Percentiles rank a stretch among this genome's conserved stretches.
Conservation (phyloP, 2,888 invertebrate species). For the Andrena trimmerana region DNA sequence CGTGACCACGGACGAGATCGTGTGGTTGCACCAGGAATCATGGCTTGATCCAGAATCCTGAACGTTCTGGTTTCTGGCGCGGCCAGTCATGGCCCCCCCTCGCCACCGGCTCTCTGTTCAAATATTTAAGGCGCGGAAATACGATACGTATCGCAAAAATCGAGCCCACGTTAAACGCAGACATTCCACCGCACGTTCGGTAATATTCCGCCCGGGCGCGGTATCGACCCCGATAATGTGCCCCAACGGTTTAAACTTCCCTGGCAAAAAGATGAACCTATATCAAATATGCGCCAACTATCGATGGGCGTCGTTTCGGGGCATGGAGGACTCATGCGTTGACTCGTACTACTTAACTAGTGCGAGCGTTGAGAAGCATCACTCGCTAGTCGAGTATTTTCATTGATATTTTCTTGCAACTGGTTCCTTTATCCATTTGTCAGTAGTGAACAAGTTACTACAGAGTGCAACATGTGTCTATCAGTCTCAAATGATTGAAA, state of each 20-base stretch:
- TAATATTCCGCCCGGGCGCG: background rate
- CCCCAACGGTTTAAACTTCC: background rate
- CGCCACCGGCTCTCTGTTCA: conserved; percentile 20
- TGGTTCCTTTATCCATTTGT: too few relatives aligned
- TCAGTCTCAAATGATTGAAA: too few relatives aligned
- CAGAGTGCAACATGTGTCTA: too few relatives aligned
- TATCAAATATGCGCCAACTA: too few relatives aligned
- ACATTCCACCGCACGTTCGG: background rate
- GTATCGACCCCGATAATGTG: background rate
- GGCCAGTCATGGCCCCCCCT: conserved; percentile 24
- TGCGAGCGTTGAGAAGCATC: too few relatives aligned
- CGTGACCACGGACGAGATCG: conserved; percentile 73
- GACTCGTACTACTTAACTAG: too few relatives aligned
- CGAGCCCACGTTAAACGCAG: background rate
- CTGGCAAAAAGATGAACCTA: background rate
- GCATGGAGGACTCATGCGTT: too few relatives aligned
- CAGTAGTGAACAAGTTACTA: too few relatives aligned
- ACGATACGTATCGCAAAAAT: conserved; percentile 29
- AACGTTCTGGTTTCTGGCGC: conserved; percentile 55
- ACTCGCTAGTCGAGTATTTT: too few relatives aligned
- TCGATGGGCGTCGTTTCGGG: too few relatives aligned
- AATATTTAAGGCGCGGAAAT: conserved; percentile 50
- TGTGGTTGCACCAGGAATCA: conserved; percentile 70
- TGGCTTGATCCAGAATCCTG: conserved; percentile 69
- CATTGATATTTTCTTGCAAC: background rate